These are phyloP conservation scores for Apotomis turbidana DNA, from an alignment of 2,888 invertebrate genomes.

Conservation along the genomic window DNA sequence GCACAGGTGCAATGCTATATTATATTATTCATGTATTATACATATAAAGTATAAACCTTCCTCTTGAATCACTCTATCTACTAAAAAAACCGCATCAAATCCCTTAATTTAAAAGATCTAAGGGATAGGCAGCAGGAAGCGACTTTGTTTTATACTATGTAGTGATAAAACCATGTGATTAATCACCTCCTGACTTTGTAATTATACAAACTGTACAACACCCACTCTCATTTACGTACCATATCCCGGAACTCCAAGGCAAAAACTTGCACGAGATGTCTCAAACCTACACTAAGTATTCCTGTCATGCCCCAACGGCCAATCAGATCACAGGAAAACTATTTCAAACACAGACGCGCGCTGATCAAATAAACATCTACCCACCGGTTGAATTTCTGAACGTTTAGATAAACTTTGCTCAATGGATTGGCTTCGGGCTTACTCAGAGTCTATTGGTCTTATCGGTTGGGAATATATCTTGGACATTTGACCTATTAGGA, in stretches of 20 bases:
- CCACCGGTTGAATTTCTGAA: not conserved
- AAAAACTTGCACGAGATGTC: not conserved
- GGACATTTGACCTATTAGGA: not conserved
- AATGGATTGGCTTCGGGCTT: conserved; percentile 12
- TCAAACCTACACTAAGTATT: conserved; percentile 14
- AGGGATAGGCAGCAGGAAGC: too few species aligned
- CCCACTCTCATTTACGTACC: not conserved
- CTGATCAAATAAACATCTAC: conserved; percentile 20
- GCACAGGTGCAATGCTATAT: too few species aligned
- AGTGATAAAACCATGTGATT: not conserved
- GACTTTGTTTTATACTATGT: too few species aligned
- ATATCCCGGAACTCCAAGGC: not conserved
- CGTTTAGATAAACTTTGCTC: conserved; percentile 25
- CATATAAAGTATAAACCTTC: too few species aligned
- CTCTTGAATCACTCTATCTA: too few species aligned
- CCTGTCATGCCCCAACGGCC: conserved; percentile 10
- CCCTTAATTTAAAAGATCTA: too few species aligned
- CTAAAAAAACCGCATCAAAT: too few species aligned
- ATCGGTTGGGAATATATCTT: not conserved
- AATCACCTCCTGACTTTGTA: not conserved
- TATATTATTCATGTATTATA: too few species aligned
- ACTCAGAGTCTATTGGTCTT: not conserved
- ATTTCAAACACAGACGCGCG: conserved; percentile 24
- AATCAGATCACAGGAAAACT: conserved; percentile 30
- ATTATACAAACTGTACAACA: not conserved